These are phyloP conservation scores for Aplodontia rufa DNA, from an alignment of 2,113 vertebrate species.

Conservation along the genomic window DNA sequence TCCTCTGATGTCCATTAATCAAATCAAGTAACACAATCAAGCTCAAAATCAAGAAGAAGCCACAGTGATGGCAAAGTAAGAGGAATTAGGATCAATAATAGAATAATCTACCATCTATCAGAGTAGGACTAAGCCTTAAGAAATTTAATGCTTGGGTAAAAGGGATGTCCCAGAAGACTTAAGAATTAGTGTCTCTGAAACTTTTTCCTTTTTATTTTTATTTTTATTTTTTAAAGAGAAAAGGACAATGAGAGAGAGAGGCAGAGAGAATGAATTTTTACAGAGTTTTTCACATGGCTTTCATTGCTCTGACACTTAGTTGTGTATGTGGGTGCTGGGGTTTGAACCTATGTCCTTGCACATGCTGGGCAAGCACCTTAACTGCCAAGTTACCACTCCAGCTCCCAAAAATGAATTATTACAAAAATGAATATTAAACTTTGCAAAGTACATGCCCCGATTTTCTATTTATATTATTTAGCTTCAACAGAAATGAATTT, in stretches of 20 bases:
- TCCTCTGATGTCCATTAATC: not conserved
- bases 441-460: not conserved
- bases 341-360: too few species aligned
- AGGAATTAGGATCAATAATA: not conserved
- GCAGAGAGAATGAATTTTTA: too few species aligned
- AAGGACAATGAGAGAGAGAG: too few species aligned
- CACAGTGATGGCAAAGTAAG: not conserved
- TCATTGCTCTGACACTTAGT: too few species aligned
- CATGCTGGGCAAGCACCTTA: too few species aligned
- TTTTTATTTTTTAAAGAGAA: too few species aligned
- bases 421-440: not conserved
- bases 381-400: too few species aligned
- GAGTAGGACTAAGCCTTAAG: not conserved
- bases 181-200: not conserved
- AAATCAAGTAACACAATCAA: not conserved
- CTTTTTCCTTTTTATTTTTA: too few species aligned
- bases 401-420: constrained; percentile 13
- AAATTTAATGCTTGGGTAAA: not conserved
- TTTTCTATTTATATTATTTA: not conserved
- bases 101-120: not conserved
- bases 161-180: not conserved
- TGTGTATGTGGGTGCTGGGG: too few species aligned
- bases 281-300: too few species aligned
- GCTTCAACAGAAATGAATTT: not conserved
- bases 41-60: not conserved